Conservation (phyloP, 2,797 vertebrate species). For the Spinus olivaceus region DNA sequence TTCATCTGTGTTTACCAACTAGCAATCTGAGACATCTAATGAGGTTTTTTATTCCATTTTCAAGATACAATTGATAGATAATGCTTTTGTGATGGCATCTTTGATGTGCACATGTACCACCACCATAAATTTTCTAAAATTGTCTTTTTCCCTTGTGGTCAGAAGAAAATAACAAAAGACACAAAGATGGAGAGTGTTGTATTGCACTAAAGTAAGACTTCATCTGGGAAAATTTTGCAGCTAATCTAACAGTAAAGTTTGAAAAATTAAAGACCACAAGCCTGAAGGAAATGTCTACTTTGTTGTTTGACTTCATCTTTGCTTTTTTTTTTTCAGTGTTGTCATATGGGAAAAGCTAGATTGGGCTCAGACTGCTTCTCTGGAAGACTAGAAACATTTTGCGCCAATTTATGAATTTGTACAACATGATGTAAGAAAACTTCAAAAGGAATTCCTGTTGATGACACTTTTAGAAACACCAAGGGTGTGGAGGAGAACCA, state of each 20-base stretch:
- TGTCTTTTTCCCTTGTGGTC: neutral
- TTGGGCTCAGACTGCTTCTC: neutral
- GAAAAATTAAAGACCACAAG: neutral
- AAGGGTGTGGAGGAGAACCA: neutral
- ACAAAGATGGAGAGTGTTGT: neutral
- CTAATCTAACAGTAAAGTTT: neutral
- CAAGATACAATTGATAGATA: neutral
- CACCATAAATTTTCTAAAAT: neutral
- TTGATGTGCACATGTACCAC: neutral
- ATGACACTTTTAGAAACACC: neutral
- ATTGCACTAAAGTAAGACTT: no score
- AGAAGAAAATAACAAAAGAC: neutral
- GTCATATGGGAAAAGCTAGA: neutral
- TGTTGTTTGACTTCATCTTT: neutral
- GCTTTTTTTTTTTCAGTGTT: neutral
- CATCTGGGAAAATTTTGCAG: neutral
- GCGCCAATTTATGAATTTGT: neutral
- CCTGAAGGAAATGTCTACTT: neutral
- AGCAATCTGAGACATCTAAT: neutral
- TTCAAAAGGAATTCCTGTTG: neutral
- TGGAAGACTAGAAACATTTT: neutral
- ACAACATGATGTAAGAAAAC: neutral
- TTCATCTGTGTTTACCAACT: neutral
- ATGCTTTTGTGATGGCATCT: neutral
- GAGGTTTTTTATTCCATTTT: neutral